Evolutionary conservation across 92 coral and sea anemone species (phyloP).

Genomic region (Virgularia gustaviana): DNA sequence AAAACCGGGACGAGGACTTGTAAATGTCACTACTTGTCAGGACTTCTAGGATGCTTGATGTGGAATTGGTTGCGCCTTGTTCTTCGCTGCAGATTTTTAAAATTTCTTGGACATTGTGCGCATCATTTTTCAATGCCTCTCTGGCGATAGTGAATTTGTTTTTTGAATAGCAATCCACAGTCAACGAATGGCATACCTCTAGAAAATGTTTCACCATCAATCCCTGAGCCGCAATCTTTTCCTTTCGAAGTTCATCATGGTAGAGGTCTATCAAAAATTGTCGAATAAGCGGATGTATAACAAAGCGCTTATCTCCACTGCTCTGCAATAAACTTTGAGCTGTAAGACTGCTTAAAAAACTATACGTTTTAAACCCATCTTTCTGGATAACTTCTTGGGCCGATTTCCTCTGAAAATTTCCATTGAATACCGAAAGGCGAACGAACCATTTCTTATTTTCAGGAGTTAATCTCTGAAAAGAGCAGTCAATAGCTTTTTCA

Average conservation of each 20-base stretch:
- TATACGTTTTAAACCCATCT: too few species aligned
- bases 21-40: conserved; percentile 1
- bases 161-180: background rate
- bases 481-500: too few species aligned
- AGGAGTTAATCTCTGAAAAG: too few species aligned
- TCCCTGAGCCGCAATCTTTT: background rate
- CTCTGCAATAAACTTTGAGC: too few species aligned
- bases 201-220: conserved; percentile 2
- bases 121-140: background rate
- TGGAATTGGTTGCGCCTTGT: background rate
- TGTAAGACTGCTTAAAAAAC: too few species aligned
- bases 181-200: background rate
- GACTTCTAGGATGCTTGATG: background rate
- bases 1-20: conserved; percentile 12
- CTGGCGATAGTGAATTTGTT: background rate
- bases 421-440: too few species aligned
- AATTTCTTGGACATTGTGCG: background rate
- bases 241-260: background rate
- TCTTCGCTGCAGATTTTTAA: background rate
- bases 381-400: too few species aligned
- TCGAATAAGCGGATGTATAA: background rate
- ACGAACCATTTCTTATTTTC: too few species aligned
- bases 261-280: background rate
- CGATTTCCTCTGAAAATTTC: too few species aligned
- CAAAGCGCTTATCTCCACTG: background rate